A percentile compares a stretch with the other conserved stretches of the same genome.
These are phyloP conservation scores for Procambarus virginalis DNA, from an alignment of 1,140 invertebrate genomes.

Conservation along the genomic window DNA sequence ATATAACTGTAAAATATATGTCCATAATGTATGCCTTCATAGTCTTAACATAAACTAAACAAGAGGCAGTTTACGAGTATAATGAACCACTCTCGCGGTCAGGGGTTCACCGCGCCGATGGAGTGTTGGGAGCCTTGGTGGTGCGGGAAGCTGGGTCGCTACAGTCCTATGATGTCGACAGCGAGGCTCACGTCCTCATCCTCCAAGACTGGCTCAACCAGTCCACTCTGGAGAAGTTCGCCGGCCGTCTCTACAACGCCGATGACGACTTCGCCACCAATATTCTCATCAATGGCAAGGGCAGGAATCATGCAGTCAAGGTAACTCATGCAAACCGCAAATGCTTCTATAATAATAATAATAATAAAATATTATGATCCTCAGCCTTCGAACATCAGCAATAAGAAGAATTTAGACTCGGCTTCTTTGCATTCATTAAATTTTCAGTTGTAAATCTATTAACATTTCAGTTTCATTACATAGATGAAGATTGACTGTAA, in stretches of 20 bases:
- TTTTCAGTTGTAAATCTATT: too few species aligned
- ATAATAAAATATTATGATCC: too few species aligned
- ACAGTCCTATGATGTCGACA: slow-evolving; percentile 84
- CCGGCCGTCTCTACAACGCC: slow-evolving; percentile 56
- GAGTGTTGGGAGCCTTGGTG: slow-evolving; percentile 84
- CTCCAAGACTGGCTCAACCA: slow-evolving; percentile 83
- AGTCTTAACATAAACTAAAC: too few species aligned
- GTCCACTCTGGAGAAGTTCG: not conserved
- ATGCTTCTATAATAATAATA: too few species aligned
- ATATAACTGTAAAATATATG: too few species aligned
- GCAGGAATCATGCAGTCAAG: slow-evolving; percentile 70
- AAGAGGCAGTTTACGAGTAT: too few species aligned
- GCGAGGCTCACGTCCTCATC: slow-evolving; percentile 84
- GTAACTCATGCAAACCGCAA: not conserved
- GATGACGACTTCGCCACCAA: slow-evolving; percentile 85
- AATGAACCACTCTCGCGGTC: not conserved
- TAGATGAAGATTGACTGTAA: too few species aligned
- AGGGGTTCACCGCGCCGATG: slow-evolving; percentile 84
- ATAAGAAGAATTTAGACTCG: too few species aligned
- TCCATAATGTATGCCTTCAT: too few species aligned
- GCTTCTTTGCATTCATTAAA: too few species aligned
- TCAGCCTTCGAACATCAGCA: too few species aligned
- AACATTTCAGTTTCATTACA: too few species aligned
- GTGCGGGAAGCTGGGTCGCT: slow-evolving; percentile 83
- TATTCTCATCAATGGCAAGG: slow-evolving; percentile 85